A percentile compares a stretch with the other conserved stretches of the same genome.
Conservation (phyloP, 2,797 vertebrate species). For the Gadopsis bispinosus region DNA sequence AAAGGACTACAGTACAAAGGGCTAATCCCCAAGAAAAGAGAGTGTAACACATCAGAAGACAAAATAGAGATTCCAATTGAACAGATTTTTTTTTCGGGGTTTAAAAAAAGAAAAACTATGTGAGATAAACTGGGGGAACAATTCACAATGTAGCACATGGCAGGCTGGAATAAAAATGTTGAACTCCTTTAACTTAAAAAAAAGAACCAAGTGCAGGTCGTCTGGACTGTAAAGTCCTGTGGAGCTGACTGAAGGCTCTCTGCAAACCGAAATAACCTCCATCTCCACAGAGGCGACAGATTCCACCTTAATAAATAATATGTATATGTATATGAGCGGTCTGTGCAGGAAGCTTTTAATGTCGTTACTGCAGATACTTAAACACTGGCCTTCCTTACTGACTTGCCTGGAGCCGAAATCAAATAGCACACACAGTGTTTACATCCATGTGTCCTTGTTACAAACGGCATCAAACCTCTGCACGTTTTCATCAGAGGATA, state of each 20-base stretch:
- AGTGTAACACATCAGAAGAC: slow-evolving; percentile 27
- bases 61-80: slow-evolving; percentile 32
- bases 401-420: background rate
- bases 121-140: slow-evolving; percentile 1
- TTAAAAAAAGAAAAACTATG: background rate
- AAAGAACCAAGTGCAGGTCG: too few species aligned
- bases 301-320: background rate
- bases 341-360: background rate
- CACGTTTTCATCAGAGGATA: background rate
- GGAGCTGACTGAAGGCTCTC: background rate
- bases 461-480: background rate
- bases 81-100: slow-evolving; percentile 18
- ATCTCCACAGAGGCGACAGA: background rate
- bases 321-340: background rate
- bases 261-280: background rate
- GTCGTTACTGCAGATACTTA: background rate
- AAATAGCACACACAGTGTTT: background rate
- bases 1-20: slow-evolving; percentile 44
- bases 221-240: background rate
- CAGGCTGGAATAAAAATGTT: slow-evolving; percentile 7
- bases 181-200: background rate
- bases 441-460: background rate
- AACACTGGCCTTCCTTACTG: background rate
- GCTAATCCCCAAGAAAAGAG: slow-evolving; percentile 46
- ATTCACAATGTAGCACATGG: background rate